A percentile compares a stretch with the other conserved stretches of the same genome.
Conservation (phyloP, 37 sponge, comb jelly and placozoan species). For the Oopsacas minuta region DNA sequence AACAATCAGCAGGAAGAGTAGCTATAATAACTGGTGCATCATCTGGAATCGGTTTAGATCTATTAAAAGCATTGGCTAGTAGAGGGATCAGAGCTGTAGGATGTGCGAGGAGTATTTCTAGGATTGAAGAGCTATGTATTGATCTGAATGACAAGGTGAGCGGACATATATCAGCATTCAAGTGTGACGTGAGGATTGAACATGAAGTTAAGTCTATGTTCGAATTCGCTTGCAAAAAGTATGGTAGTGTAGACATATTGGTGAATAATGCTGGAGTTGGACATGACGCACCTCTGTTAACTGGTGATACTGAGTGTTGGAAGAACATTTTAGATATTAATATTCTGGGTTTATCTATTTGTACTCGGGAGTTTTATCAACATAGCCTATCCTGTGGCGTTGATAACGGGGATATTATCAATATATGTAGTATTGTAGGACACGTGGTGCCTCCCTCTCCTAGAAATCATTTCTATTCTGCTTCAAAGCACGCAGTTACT, state of each 20-base stretch:
- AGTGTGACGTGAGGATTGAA: slow-evolving; percentile 64
- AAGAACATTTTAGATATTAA: slow-evolving; percentile 54
- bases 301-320: slow-evolving; percentile 53
- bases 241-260: slow-evolving; percentile 54
- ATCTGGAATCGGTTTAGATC: not conserved
- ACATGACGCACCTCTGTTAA: slow-evolving; percentile 35
- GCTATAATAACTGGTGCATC: slow-evolving; percentile 9
- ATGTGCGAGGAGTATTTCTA: not conserved
- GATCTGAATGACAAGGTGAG: not conserved
- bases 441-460: not conserved
- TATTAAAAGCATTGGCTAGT: not conserved
- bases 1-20: not conserved
- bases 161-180: slow-evolving; percentile 39
- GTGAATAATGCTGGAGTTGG: slow-evolving; percentile 72
- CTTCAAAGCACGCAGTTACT: slow-evolving; percentile 62
- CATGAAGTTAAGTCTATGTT: slow-evolving; percentile 47
- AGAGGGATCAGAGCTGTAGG: not conserved
- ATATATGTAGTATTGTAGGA: slow-evolving; percentile 18
- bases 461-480: slow-evolving; percentile 36
- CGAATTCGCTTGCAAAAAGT: slow-evolving; percentile 24
- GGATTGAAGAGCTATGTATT: not conserved
- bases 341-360: slow-evolving; percentile 46
- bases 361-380: slow-evolving; percentile 51
- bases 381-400: slow-evolving; percentile 34
- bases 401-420: slow-evolving; percentile 56